Evolutionary conservation across 1,140 invertebrate species (phyloP).

Genomic region (Ips nitidus): DNA sequence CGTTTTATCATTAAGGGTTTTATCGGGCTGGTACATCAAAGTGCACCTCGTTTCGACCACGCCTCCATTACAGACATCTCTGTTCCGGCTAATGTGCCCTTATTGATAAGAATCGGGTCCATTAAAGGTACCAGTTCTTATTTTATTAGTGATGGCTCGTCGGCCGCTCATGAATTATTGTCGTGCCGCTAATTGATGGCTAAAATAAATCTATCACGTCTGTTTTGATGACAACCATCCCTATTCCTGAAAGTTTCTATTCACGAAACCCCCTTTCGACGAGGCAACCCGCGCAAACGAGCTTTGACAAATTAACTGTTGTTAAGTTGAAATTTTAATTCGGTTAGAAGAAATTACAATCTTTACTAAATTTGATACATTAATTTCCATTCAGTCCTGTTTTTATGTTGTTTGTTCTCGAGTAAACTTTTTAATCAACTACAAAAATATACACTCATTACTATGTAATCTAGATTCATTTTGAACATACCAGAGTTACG

Average conservation of each 20-base stretch:
- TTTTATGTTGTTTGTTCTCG: too few species aligned
- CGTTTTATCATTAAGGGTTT: slow-evolving; percentile 36
- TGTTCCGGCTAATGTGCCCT: slow-evolving; percentile 38
- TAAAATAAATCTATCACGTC: slow-evolving; percentile 32
- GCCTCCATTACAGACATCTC: slow-evolving; percentile 35
- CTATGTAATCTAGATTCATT: too few species aligned
- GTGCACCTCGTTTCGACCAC: slow-evolving; percentile 28
- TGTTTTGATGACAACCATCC: slow-evolving; percentile 19
- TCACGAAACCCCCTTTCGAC: slow-evolving; percentile 3
- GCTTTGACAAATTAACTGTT: slow-evolving; percentile 19
- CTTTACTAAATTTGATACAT: too few species aligned
- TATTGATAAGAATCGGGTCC: slow-evolving; percentile 41
- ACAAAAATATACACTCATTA: too few species aligned
- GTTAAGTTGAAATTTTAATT: slow-evolving; percentile 15
- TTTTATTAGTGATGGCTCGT: slow-evolving; percentile 38
- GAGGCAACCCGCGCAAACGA: neutral
- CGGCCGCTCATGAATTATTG: slow-evolving; percentile 38
- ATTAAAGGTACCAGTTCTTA: slow-evolving; percentile 39
- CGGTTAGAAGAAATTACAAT: neutral
- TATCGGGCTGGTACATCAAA: slow-evolving; percentile 37
- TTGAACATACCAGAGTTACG: too few species aligned
- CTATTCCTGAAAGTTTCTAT: slow-evolving; percentile 16
- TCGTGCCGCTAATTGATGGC: slow-evolving; percentile 35
- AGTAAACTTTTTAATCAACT: too few species aligned
- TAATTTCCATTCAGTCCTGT: too few species aligned